Evolutionary conservation across 2,888 invertebrate genomes (phyloP), one percentile per base, ranked within the genome.

Genomic region (Lampropteryx suffumata): DNA sequence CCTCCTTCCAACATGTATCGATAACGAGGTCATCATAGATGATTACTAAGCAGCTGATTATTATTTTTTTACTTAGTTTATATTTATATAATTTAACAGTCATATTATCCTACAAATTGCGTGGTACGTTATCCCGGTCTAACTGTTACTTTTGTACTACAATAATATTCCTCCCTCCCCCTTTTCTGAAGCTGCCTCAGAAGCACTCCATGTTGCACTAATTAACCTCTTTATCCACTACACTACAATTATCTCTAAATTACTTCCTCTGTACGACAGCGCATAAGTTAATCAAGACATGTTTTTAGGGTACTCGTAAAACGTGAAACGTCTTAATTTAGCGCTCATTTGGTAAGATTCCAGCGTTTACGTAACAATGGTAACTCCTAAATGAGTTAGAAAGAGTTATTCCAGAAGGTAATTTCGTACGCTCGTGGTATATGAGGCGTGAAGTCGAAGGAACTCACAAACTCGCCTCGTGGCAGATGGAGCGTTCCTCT

Each of bases 351-450:
- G 64, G 67, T 63, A 61, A 67, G 64, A 75, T 69, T 69, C 60
- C 70, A 56, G 53, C 64, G 59, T 61, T 62, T 64, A 57, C 62
- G 64, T 70, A 66, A 71, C 65, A 59, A 64, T 59, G 63, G 69
- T 67, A 67, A 71, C 69, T 70, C 57, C 60, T 67, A 67, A 76
- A 77, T 72, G 71, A 73, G 75, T 73, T 69, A 72, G 69, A 67
- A 72, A 73, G 73, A 73, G 71, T 77, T 75, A 77, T 72, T 67
- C 51, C 64, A 61, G 64, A 63, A 62, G 68, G 68, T 69, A 71
- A 69, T 69, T 67, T 67, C 52, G 57, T 61, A 61, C 60, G 67
- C 64, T 65, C 61, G 59, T 51, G 59, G 64, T 65, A 68, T 67
- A 73, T 70, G 69, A 63, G 62, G 62, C 71, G 71, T 71, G 68